A percentile compares a stretch with the other conserved stretches of the same genome.
Conservation (phyloP, 1,140 invertebrate genomes). For the Nasonia vitripennis region DNA sequence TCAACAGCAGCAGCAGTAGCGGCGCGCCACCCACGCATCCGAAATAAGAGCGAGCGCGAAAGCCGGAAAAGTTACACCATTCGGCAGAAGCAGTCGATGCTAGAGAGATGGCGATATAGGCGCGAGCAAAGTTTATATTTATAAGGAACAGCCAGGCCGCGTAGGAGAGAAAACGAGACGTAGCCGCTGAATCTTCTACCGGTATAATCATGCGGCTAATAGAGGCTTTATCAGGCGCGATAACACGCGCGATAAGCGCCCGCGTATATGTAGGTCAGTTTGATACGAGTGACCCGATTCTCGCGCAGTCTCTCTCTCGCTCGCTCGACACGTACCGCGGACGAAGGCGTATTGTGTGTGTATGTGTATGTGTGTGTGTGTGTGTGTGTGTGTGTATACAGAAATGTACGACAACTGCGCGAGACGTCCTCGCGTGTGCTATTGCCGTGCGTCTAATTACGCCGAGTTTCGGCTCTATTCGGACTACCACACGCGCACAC, state of each 20-base stretch:
- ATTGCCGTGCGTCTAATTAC: no score
- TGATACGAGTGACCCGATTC: constrained; percentile 73
- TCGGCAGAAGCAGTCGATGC: not conserved
- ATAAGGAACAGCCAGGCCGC: not conserved
- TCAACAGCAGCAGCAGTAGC: no score
- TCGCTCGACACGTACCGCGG: constrained; percentile 1
- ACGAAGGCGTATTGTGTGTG: not conserved
- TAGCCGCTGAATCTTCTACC: constrained; percentile 56
- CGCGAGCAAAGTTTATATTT: constrained; percentile 13
- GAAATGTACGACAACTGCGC: not conserved
- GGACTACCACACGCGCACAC: no score
- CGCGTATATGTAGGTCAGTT: constrained; percentile 74
- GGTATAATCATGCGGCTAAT: constrained; percentile 68
- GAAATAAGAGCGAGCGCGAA: not conserved
- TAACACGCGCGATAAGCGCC: constrained; percentile 71
- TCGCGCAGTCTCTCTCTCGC: constrained; percentile 53
- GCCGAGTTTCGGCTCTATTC: not conserved
- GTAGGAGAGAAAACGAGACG: not conserved
- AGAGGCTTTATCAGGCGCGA: constrained; percentile 70
- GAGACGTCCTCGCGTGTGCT: not conserved
- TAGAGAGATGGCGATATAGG: not conserved
- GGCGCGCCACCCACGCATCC: not conserved
- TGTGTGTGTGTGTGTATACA: not conserved
- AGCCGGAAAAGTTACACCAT: constrained; percentile 5
- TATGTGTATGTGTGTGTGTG: no score